Evolutionary conservation across 2,888 invertebrate species (phyloP).

Genomic region (Andricus quercusramuli): DNA sequence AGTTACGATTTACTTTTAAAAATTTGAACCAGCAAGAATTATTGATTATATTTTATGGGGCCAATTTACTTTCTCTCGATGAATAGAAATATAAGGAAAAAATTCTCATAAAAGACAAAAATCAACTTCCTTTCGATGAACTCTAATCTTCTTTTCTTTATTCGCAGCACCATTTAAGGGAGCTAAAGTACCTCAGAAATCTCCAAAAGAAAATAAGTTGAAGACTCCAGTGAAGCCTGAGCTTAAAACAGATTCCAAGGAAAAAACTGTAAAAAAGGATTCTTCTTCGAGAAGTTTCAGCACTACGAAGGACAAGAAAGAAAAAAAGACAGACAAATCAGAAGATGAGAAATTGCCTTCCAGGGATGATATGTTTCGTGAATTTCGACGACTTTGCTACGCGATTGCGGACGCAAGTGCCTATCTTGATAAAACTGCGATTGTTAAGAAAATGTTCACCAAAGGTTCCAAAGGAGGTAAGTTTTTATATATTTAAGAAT

Average conservation of each 20-base stretch:
- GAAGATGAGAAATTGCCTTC: slow-evolving; percentile 46
- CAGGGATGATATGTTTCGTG: slow-evolving; percentile 87
- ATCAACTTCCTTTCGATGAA: not conserved
- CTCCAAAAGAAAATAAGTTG: slow-evolving; percentile 41
- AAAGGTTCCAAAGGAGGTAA: slow-evolving; percentile 78
- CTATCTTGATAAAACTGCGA: slow-evolving; percentile 90
- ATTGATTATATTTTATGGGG: not conserved
- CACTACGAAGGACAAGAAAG: slow-evolving; percentile 32
- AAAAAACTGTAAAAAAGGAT: slow-evolving; percentile 35
- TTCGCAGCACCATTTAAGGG: slow-evolving; percentile 63
- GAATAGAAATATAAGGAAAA: not conserved
- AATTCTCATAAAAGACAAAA: not conserved
- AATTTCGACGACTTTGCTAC: slow-evolving; percentile 89
- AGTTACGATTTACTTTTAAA: no score
- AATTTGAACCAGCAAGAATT: not conserved
- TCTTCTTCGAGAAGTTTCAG: not conserved
- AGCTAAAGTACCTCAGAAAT: slow-evolving; percentile 50
- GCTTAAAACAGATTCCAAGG: slow-evolving; percentile 31
- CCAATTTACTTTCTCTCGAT: not conserved
- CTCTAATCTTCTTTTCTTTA: slow-evolving; percentile 25
- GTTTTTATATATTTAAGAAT: slow-evolving; percentile 44
- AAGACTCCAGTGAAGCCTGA: slow-evolving; percentile 9
- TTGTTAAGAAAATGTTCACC: slow-evolving; percentile 84
- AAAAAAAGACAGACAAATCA: slow-evolving; percentile 51
- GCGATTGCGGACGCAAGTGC: slow-evolving; percentile 88